Evolutionary conservation across 2,888 invertebrate genomes (phyloP).

Genomic region (Hemithea aestivaria): DNA sequence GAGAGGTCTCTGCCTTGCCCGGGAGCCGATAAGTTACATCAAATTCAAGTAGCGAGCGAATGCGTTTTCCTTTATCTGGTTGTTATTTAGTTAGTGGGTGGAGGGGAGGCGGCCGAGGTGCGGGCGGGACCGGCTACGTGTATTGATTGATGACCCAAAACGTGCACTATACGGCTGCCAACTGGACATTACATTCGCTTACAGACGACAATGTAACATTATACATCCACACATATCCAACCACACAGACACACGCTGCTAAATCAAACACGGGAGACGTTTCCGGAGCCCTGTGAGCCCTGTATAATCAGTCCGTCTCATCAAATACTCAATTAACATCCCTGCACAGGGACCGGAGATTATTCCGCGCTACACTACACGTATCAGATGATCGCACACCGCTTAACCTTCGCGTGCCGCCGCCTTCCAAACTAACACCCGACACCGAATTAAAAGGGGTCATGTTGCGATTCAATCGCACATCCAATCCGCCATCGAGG

Average conservation of each 20-base stretch:
- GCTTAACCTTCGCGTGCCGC: conserved; percentile 47
- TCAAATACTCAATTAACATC: conserved; percentile 61
- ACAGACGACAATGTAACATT: conserved; percentile 18
- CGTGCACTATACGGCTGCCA: conserved; percentile 43
- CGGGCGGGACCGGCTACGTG: conserved; percentile 33
- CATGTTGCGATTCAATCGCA: conserved; percentile 52
- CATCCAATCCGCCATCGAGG: conserved; percentile 45
- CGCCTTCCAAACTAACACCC: conserved; percentile 33
- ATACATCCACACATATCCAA: conserved; percentile 14
- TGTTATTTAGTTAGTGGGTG: conserved; percentile 53
- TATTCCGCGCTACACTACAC: conserved; percentile 38
- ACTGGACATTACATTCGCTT: conserved; percentile 27
- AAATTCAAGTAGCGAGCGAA: conserved; percentile 46
- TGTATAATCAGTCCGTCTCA: conserved; percentile 50
- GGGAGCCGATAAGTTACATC: conserved; percentile 37
- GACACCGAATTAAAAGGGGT: conserved; percentile 49
- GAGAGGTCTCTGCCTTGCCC: conserved; percentile 14
- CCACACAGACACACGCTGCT: conserved; percentile 5
- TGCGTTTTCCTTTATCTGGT: conserved; percentile 52
- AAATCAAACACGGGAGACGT: conserved; percentile 13
- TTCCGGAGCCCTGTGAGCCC: conserved; percentile 39
- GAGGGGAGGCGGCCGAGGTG: conserved; percentile 27
- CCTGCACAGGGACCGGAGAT: conserved; percentile 54
- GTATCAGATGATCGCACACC: conserved; percentile 47
- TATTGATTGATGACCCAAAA: conserved; percentile 59